Base-by-base conservation (phyloP, 2,797 vertebrate species). In the Cynodonichthys magdalenae region DNA sequence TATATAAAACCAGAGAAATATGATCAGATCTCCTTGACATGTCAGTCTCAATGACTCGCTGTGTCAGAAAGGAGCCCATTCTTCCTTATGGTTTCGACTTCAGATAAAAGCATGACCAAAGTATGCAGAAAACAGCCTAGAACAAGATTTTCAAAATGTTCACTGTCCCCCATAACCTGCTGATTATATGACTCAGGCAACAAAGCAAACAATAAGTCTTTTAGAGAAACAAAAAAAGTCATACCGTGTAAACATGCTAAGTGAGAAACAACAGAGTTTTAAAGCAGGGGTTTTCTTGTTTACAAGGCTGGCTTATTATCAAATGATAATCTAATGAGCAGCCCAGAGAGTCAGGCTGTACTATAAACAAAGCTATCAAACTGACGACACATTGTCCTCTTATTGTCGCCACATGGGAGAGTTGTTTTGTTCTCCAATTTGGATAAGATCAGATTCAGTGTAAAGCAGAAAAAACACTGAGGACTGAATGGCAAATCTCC, bases 171-270 rank as follows among this genome's bases (percentile, higher is more conserved):
- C 8, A 58, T 24, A 67, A 68, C 17, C 49, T 54, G 53, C 49
- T 57, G 56, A 84, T 82, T 66, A 79, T 36, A 66, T 65, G 68
- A 81, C 56, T 47, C n/a, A 66, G 61, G 44, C 67, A 80, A 72
- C 55, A 74, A 69, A 79, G 72, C 77, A 9, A 80, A 77, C 66
- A 74, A 45, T 0, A 7, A 73, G 51, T 42, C 45, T 60, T 53
- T 74, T 49, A 51, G 51, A 58, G 9, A 71, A 58, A 68, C 19
- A 12, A 24, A 36, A 47, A 48, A 24, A 19, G 50, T 49, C 28
- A 53, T 65, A 24, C 11, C 41, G 56, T 55, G 27, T 7, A 53
- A 18, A 55, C 19, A 57, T 15, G 15, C 34, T 28, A 29, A 58
- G 12, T 44, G 18, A 64, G 61, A 56, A 39, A 62, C 24, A 53